These are phyloP conservation scores for Corydoras sp. DNA, from an alignment of 2,113 vertebrate genomes.

Conservation along the genomic window DNA sequence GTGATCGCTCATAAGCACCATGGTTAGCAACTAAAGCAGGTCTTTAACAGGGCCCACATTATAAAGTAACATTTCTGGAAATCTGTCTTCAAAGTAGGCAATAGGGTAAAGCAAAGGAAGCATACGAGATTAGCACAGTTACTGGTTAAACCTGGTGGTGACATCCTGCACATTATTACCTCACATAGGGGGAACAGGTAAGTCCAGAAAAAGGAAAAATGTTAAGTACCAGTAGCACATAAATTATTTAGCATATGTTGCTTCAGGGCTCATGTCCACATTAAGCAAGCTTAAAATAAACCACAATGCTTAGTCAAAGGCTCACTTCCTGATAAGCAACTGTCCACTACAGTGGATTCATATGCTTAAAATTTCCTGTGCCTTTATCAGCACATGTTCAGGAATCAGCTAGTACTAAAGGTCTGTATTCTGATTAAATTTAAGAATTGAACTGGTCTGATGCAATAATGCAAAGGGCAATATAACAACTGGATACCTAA, in stretches of 20 bases:
- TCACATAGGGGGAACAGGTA: background rate
- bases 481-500: background rate
- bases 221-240: background rate
- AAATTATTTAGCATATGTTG: conserved; percentile 17
- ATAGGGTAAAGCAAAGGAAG: background rate
- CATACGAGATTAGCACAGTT: background rate
- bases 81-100: background rate
- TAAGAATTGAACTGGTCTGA: background rate
- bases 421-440: too few relatives aligned
- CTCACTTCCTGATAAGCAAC: background rate
- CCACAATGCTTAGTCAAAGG: background rate
- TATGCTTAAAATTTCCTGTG: too few relatives aligned
- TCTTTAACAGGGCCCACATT: too few relatives aligned
- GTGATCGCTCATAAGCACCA: too few relatives aligned
- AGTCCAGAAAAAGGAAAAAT: background rate
- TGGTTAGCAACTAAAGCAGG: too few relatives aligned
- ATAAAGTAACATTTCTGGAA: background rate
- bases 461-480: background rate
- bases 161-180: background rate
- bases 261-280: conserved; percentile 12
- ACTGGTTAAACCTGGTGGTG: background rate
- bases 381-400: too few relatives aligned
- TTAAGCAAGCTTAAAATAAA: conserved; percentile 5
- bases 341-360: background rate
- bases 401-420: too few relatives aligned